A percentile compares a stretch with the other conserved stretches of the same genome.
phyloP scores from a whole-genome alignment of 2,888 invertebrate genomes.

The Nephrotoma appendiculata region DNA sequence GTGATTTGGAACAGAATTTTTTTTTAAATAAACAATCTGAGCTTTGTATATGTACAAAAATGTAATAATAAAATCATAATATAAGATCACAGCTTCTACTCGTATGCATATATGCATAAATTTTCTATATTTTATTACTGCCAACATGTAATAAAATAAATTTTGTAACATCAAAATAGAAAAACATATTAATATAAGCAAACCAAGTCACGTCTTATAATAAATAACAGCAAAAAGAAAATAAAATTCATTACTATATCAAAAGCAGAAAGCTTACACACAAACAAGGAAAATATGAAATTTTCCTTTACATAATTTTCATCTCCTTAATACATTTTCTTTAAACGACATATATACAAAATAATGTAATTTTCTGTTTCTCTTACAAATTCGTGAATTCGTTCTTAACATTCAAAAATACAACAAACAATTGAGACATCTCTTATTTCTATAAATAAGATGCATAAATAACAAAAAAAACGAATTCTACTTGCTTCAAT shows the following conservation, averaged over 20 bases:
- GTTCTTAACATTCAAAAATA: not conserved
- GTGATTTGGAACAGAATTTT: too few relatives aligned
- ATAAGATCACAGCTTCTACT: too few relatives aligned
- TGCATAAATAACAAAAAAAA: not conserved
- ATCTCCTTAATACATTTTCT: not conserved
- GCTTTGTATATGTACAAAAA: too few relatives aligned
- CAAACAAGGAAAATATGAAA: not conserved
- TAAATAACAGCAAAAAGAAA: not conserved
- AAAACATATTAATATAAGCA: not conserved
- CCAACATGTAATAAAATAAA: too few relatives aligned
- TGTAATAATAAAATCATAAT: too few relatives aligned
- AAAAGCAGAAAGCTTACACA: not conserved
- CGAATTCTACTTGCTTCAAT: not conserved
- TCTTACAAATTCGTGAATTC: not conserved
- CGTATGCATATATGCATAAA: too few relatives aligned
- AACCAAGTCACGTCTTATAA: not conserved
- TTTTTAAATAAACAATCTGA: too few relatives aligned
- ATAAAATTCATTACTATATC: not conserved
- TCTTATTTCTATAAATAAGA: not conserved
- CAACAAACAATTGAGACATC: not conserved
- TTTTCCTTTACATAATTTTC: not conserved
- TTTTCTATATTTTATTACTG: too few relatives aligned
- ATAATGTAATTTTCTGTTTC: not conserved
- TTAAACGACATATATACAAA: not conserved
- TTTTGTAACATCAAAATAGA: not conserved